phyloP scores from a whole-genome alignment of 2,888 invertebrate species.

The Steinernema carpocapsae region DNA sequence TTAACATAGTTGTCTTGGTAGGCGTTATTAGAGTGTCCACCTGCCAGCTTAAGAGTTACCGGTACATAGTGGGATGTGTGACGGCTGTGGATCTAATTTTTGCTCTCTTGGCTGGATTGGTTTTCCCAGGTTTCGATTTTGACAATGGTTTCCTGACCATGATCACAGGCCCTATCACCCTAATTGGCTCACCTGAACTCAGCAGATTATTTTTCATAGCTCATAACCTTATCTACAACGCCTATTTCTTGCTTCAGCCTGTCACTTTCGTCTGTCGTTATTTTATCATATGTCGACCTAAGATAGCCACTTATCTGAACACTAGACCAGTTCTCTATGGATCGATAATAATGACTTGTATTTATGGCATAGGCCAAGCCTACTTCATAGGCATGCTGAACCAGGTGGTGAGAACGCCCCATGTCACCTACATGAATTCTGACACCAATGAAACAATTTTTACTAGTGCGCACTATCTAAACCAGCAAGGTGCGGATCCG shows the following conservation, averaged over 20 bases:
- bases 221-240: background rate
- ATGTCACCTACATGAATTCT: background rate
- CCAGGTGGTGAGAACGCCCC: no score
- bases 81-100: background rate
- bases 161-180: background rate
- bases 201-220: background rate
- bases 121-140: slow-evolving; percentile 9
- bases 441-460: background rate
- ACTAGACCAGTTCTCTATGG: background rate
- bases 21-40: background rate
- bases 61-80: background rate
- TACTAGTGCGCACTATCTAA: background rate
- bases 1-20: background rate
- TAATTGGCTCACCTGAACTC: background rate
- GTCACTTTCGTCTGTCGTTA: slow-evolving; percentile 21
- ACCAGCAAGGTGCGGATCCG: background rate
- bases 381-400: background rate
- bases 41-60: background rate
- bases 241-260: slow-evolving; percentile 9
- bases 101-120: background rate
- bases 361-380: background rate
- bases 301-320: slow-evolving; percentile 11
- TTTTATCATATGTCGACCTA: background rate
- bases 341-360: background rate
- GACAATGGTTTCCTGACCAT: slow-evolving; percentile 1